phyloP scores from a whole-genome alignment of 1,140 invertebrate species.

The Leptinotarsa texana region DNA sequence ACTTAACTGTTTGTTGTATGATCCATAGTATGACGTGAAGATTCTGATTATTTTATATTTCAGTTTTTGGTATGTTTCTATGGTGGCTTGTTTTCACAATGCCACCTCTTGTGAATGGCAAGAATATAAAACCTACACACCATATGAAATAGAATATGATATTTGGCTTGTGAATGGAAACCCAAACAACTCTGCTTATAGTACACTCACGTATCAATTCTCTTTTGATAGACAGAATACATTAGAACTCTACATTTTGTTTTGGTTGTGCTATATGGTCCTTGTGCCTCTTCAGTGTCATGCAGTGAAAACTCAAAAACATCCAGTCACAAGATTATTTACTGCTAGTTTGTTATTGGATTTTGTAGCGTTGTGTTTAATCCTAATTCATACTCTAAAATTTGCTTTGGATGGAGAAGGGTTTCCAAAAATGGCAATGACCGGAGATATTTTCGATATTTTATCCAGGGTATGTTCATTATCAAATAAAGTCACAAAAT shows the following conservation, averaged over 20 bases:
- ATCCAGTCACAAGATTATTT: slow-evolving; percentile 89
- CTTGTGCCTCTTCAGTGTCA: slow-evolving; percentile 88
- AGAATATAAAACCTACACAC: slow-evolving; percentile 61
- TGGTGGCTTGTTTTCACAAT: slow-evolving; percentile 89
- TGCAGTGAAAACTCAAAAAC: slow-evolving; percentile 81
- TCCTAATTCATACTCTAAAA: slow-evolving; percentile 85
- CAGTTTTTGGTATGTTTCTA: slow-evolving; percentile 94
- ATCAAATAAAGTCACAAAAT: not conserved
- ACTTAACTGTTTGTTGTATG: slow-evolving; percentile 14
- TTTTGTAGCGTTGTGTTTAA: slow-evolving; percentile 81
- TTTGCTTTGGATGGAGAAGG: slow-evolving; percentile 90
- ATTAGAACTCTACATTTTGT: slow-evolving; percentile 87
- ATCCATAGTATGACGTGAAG: not conserved
- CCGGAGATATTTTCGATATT: slow-evolving; percentile 91
- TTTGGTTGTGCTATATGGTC: slow-evolving; percentile 85
- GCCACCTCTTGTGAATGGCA: slow-evolving; percentile 80
- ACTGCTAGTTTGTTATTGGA: slow-evolving; percentile 85
- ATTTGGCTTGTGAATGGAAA: slow-evolving; percentile 96
- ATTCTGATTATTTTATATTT: slow-evolving; percentile 35
- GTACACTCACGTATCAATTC: slow-evolving; percentile 91
- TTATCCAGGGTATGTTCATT: slow-evolving; percentile 68
- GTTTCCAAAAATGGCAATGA: slow-evolving; percentile 75
- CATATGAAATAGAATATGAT: slow-evolving; percentile 78
- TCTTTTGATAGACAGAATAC: slow-evolving; percentile 95
- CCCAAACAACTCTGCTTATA: slow-evolving; percentile 80